Base-by-base conservation (phyloP, 2,797 vertebrate species). In the Scleropages formosus region DNA sequence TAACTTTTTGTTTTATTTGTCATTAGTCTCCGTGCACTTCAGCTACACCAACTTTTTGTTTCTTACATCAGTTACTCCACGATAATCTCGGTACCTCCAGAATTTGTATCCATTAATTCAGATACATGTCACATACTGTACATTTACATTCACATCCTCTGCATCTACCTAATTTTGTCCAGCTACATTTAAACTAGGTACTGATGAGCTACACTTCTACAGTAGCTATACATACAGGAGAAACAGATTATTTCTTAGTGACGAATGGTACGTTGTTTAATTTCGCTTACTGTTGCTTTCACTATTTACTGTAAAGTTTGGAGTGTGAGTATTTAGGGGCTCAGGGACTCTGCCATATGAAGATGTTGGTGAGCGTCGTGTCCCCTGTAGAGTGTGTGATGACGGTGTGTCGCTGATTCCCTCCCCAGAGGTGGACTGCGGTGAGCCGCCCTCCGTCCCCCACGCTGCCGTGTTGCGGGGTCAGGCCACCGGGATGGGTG, bases 401-500 rank as follows among this genome's bases (percentile, higher is more conserved):
- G 31, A 51, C 18, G 18, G 7, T 66, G 16, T 62, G 39, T 49
- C n/a, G 47, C 26, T 62, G 0, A n/a, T n/a, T 75, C 44, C 24
- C 20, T 24, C 66, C 53, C 26, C 39, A 75, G 74, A 75, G 44
- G 66, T 69, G 24, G 31, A 75, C 56, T 76, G 75, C 51, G 75
- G 75, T 62, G 27, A 62, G 12, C 75, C 75, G 4, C 75, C 66
- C 2, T 39, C 26, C 24, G n/a, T 76, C 56, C 56, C 31, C 20
- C 56, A 92, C 61, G 80, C 91, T 31, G 27, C 81, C 59, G 76
- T 84, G 63, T 75, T 82, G 31, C 91, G 89, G 88, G 79, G 79
- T 78, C 75, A 78, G 1, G 70, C 53, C 71, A 88, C 90, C 64
- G 83, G 79, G 49, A 78, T 90, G 79, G 90, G 89, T 75, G 89